Evolutionary conservation across 92 coral and sea anemone species (phyloP).

Genomic region (Hydrozoanthus gracilis): DNA sequence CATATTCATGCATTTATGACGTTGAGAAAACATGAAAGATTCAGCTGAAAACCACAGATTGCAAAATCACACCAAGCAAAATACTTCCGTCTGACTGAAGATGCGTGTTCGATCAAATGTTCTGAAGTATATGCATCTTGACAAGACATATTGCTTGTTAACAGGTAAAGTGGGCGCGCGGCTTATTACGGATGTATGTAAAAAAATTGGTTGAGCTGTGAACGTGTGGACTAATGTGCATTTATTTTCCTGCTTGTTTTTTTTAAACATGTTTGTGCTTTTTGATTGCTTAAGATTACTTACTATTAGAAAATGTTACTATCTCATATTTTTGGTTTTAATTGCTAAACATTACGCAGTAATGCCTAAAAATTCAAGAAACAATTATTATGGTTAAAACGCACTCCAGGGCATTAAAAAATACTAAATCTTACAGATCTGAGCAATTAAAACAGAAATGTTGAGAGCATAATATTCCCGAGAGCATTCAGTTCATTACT

Average conservation of each 20-base stretch:
- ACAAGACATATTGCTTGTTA: slow-evolving; percentile 85
- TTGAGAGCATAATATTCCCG: no score
- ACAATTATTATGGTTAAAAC: no score
- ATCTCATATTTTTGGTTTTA: no score
- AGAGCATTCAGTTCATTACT: no score
- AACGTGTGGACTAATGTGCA: neutral
- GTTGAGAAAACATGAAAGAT: neutral
- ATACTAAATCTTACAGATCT: no score
- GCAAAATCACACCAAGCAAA: neutral
- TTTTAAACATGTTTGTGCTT: no score
- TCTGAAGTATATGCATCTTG: slow-evolving; percentile 90
- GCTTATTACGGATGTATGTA: neutral
- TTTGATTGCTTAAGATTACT: no score
- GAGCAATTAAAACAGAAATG: no score
- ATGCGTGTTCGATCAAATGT: slow-evolving; percentile 87
- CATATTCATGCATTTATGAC: neutral
- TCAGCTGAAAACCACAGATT: neutral
- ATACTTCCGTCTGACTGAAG: neutral
- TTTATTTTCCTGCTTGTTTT: neutral
- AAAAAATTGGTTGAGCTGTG: neutral
- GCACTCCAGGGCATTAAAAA: no score
- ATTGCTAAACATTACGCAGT: no score
- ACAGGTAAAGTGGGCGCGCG: slow-evolving; percentile 67
- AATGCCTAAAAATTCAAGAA: no score
- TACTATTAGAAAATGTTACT: no score